Conservation (phyloP, 1,140 invertebrate genomes). For the Drosophila suzukii region DNA sequence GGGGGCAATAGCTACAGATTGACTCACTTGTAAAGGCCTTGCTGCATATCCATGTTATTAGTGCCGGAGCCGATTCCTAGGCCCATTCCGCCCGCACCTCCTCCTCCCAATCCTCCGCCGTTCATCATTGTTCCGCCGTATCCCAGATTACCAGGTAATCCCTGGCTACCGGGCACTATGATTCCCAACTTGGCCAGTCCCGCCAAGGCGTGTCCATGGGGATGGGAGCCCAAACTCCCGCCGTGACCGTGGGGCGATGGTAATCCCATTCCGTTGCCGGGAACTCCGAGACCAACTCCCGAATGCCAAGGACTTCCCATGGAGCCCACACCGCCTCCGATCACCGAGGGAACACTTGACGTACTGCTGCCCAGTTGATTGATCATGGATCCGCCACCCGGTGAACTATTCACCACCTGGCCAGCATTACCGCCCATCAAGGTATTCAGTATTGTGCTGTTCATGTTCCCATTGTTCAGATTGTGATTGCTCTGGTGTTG, state of each 20-base stretch:
- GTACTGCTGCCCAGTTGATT: conserved; percentile 69
- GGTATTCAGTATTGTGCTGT: conserved; percentile 64
- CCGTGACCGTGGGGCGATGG: conserved; percentile 17
- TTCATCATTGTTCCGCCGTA: conserved; percentile 56
- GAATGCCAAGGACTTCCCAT: conserved; percentile 35
- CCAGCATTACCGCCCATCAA: conserved; percentile 34
- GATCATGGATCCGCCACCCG: conserved; percentile 43
- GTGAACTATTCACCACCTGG: conserved; percentile 19
- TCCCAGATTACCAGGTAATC: conserved; percentile 47
- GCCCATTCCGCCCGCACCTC: conserved; percentile 26
- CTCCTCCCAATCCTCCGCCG: conserved; percentile 27
- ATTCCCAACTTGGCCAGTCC: conserved; percentile 74
- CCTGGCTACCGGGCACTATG: conserved; percentile 61
- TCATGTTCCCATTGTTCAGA: conserved; percentile 35
- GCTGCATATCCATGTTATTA: conserved; percentile 67
- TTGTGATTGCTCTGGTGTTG: conserved; percentile 44
- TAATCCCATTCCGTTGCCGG: conserved; percentile 32
- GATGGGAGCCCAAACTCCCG: conserved; percentile 35
- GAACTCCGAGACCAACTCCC: conserved; percentile 20
- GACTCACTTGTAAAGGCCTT: conserved; percentile 67
- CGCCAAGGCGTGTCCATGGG: conserved; percentile 71
- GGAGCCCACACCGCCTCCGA: conserved; percentile 18
- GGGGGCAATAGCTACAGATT: conserved; percentile 40
- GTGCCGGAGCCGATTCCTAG: conserved; percentile 17
- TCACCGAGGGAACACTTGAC: conserved; percentile 37